A percentile compares a stretch with the other conserved stretches of the same genome.
Evolutionary conservation across 2,888 invertebrate genomes (phyloP).

Genomic region (Cordilura impudica): DNA sequence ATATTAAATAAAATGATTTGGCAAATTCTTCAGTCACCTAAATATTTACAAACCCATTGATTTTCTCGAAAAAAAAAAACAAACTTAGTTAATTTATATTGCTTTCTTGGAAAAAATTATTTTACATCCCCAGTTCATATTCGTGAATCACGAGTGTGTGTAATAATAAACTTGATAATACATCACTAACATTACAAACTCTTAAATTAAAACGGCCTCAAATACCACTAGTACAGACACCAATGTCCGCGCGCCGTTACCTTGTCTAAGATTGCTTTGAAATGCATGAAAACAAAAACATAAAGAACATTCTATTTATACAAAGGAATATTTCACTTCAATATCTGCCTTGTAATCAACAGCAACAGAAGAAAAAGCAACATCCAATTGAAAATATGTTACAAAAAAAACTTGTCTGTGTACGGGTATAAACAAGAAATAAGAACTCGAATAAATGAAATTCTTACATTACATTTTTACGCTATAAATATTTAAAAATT

Average conservation of each 20-base stretch:
- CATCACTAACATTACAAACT: too few species aligned
- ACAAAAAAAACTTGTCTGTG: not conserved
- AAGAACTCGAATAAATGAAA: not conserved
- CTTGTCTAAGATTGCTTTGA: constrained; percentile 10
- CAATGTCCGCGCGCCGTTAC: constrained; percentile 9
- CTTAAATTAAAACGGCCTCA: not conserved
- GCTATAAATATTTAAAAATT: constrained; percentile 15
- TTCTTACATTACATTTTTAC: constrained; percentile 1
- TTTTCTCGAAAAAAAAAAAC: too few species aligned
- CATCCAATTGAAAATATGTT: not conserved
- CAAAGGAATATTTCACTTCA: not conserved
- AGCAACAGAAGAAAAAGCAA: not conserved
- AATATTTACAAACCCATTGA: too few species aligned
- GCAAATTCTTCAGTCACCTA: too few species aligned
- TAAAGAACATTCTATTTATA: not conserved
- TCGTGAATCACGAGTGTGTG: too few species aligned
- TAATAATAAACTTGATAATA: too few species aligned
- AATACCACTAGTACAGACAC: constrained; percentile 9
- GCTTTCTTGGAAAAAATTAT: too few species aligned
- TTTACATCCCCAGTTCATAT: too few species aligned
- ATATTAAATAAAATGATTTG: too few species aligned
- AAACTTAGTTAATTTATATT: too few species aligned
- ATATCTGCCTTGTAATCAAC: not conserved
- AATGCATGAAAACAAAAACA: not conserved
- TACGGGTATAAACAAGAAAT: not conserved